phyloP scores from a whole-genome alignment of 2,113 vertebrate genomes.

The Nycticryphes semicollaris region DNA sequence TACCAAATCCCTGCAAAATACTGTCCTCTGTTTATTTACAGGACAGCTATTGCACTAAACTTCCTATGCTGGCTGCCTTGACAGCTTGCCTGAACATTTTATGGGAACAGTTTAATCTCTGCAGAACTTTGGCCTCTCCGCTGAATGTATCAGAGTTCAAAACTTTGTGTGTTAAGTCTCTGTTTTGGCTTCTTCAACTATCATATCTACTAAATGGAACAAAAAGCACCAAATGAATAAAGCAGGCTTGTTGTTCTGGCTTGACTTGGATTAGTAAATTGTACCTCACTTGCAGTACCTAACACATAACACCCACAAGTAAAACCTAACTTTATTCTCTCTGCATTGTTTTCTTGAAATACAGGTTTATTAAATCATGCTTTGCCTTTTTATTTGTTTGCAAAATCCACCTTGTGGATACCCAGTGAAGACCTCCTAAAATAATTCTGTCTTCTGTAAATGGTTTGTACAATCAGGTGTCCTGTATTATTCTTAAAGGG shows the following conservation, averaged over 20 bases:
- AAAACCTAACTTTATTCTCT: not conserved
- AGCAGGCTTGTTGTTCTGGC: not conserved
- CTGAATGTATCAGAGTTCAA: not conserved
- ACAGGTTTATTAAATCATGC: not conserved
- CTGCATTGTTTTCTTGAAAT: not conserved
- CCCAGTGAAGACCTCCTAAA: not conserved
- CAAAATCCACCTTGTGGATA: not conserved
- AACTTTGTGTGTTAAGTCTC: not conserved
- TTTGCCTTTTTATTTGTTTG: conserved; percentile 1
- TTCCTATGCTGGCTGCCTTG: not conserved
- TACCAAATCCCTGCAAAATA: not conserved
- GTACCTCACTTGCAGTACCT: not conserved
- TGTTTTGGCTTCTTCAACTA: not conserved
- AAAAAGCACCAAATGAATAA: conserved; percentile 6
- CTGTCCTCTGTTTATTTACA: not conserved
- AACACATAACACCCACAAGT: not conserved
- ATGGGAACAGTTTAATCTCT: not conserved
- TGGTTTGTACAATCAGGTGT: not conserved
- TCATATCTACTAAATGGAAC: not conserved
- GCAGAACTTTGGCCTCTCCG: not conserved
- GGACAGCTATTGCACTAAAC: not conserved
- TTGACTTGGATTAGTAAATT: conserved; percentile 16
- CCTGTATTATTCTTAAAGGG: not conserved
- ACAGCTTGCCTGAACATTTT: not conserved
- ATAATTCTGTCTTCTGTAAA: not conserved